These are phyloP conservation scores for Thaleichthys pacificus DNA, from an alignment of 2,797 vertebrate genomes.

Conservation along the genomic window DNA sequence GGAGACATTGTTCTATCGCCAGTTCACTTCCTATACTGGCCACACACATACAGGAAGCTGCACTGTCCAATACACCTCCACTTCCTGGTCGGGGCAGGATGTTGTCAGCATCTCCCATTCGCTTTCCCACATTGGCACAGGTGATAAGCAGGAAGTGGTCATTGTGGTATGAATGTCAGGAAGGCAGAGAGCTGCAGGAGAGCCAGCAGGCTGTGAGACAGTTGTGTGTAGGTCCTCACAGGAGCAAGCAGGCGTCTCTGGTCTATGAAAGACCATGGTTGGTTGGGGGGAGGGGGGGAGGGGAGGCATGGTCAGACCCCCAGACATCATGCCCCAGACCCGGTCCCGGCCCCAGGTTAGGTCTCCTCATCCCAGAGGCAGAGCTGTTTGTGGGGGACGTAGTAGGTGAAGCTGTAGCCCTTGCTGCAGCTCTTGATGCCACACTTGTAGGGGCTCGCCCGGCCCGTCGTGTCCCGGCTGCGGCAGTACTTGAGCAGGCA, in stretches of 20 bases:
- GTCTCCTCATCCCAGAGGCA: conserved; percentile 96
- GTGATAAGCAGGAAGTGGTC: conserved; percentile 23
- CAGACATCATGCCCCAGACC: too few relatives aligned
- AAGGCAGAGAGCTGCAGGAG: too few relatives aligned
- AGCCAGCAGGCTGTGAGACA: too few relatives aligned
- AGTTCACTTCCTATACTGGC: conserved; percentile 10
- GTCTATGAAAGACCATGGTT: conserved; percentile 28
- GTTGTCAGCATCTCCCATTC: conserved; percentile 40
- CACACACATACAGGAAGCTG: conserved; percentile 14
- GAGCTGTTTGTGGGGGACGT: conserved; percentile 88
- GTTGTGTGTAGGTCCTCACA: conserved; percentile 7
- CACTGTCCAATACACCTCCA: conserved; percentile 41
- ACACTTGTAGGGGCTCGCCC: conserved; percentile 88
- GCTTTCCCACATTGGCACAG: conserved; percentile 41
- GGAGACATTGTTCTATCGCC: conserved; percentile 3
- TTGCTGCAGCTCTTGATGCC: conserved; percentile 99
- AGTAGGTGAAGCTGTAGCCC: conserved; percentile 89
- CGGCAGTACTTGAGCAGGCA: conserved; percentile 96
- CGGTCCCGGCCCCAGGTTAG: conserved; percentile 59
- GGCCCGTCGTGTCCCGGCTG: conserved; percentile 79
- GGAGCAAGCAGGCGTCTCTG: conserved; percentile 46
- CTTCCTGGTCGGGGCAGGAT: conserved; percentile 44
- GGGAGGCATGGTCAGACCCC: too few relatives aligned
- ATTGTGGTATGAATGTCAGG: background rate
- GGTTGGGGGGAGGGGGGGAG: background rate